phyloP scores from a whole-genome alignment of 2,888 invertebrate species.

The Dolichopus griseipennis region DNA sequence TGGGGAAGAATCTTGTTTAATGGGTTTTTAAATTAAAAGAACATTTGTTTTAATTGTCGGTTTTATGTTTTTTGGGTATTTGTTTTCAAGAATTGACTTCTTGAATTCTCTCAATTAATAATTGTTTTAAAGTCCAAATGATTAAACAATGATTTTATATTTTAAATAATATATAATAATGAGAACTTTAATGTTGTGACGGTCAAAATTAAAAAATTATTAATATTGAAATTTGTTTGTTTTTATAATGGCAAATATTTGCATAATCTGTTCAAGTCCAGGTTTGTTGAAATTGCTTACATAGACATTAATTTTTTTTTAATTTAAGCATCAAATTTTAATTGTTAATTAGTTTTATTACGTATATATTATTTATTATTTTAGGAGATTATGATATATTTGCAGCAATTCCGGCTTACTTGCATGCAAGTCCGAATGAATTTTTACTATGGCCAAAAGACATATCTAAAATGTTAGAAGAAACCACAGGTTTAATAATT shows the following conservation, averaged over 20 bases:
- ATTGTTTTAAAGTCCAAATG: no score
- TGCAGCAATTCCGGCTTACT: constrained; percentile 38
- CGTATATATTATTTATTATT: background rate
- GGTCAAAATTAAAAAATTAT: no score
- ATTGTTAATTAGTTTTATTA: background rate
- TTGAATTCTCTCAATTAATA: no score
- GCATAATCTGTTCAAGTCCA: constrained; percentile 1
- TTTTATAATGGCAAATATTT: background rate
- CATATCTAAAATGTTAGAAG: constrained; percentile 35
- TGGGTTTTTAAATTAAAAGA: no score
- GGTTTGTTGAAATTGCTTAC: background rate
- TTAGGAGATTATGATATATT: constrained; percentile 36
- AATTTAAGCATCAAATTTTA: background rate
- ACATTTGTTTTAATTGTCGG: no score
- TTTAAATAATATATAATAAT: no score
- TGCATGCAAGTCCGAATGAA: constrained; percentile 38
- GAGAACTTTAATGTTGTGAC: no score
- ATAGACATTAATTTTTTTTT: background rate
- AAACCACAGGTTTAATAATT: constrained; percentile 40
- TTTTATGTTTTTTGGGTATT: no score
- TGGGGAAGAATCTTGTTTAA: no score
- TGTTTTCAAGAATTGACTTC: no score
- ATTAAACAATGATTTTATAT: no score
- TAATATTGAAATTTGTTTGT: no score
- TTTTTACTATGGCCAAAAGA: constrained; percentile 38